Evolutionary conservation across 2,113 vertebrate species (phyloP).

Genomic region (Syngnathus scovelli): DNA sequence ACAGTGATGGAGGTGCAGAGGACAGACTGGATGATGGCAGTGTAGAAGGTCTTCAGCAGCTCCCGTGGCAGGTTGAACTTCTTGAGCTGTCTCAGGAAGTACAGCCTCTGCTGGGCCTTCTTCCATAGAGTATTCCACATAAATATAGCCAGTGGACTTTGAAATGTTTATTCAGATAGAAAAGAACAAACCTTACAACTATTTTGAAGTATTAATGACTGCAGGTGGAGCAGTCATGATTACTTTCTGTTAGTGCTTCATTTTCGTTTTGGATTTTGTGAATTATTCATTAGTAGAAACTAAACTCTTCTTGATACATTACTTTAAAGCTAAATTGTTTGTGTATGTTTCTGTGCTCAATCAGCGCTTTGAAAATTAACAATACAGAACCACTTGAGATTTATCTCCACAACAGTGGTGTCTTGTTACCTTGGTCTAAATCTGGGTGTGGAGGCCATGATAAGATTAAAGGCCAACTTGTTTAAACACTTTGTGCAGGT

Average conservation of each 20-base stretch:
- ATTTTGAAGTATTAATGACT: too few species aligned
- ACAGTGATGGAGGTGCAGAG: too few species aligned
- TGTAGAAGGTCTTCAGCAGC: too few species aligned
- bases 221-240: not conserved
- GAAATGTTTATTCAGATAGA: too few species aligned
- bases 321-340: not conserved
- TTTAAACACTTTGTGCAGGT: constrained; percentile 55
- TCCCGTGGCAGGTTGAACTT: too few species aligned
- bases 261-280: not conserved
- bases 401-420: constrained; percentile 40
- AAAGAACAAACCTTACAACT: too few species aligned
- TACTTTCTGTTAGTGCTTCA: not conserved
- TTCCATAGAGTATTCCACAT: too few species aligned
- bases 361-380: constrained; percentile 59
- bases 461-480: constrained; percentile 57
- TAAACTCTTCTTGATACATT: not conserved
- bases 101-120: too few species aligned
- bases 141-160: too few species aligned
- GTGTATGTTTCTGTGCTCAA: constrained; percentile 17
- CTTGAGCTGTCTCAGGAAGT: too few species aligned
- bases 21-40: too few species aligned
- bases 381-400: constrained; percentile 35
- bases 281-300: not conserved
- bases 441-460: constrained; percentile 51
- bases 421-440: constrained; percentile 56